Evolutionary conservation across 30 jellyfish, hydroid and myxozoan genomes (phyloP).

Genomic region (Phacellophora camtschatica): DNA sequence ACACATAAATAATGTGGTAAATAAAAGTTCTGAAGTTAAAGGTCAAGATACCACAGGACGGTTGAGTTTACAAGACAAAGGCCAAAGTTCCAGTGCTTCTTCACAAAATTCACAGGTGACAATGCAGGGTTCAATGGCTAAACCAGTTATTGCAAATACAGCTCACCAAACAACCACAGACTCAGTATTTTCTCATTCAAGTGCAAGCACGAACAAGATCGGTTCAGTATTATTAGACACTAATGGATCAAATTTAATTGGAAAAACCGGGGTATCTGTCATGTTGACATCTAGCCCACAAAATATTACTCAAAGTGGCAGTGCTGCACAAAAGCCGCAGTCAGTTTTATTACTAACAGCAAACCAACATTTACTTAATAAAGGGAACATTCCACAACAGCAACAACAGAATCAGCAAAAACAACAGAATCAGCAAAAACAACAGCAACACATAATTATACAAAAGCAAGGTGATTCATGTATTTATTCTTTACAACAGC

Average conservation of each 20-base stretch:
- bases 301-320: not conserved
- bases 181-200: no score
- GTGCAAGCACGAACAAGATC: no score
- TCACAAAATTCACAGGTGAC: not conserved
- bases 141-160: not conserved
- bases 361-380: not conserved
- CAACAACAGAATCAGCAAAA: not conserved
- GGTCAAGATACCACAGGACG: no score
- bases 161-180: no score
- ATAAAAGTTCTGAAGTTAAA: no score
- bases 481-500: slow-evolving; percentile 7
- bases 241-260: not conserved
- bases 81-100: no score
- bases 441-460: not conserved
- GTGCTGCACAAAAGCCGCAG: not conserved
- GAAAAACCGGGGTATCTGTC: not conserved
- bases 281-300: not conserved
- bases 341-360: not conserved
- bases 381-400: no score
- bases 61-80: no score
- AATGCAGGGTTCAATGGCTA: not conserved
- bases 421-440: slow-evolving; percentile 4
- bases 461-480: not conserved
- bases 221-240: not conserved
- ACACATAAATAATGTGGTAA: no score